Base-by-base conservation (phyloP, 1,140 invertebrate species). In the Pseudomyrmex sp. region DNA sequence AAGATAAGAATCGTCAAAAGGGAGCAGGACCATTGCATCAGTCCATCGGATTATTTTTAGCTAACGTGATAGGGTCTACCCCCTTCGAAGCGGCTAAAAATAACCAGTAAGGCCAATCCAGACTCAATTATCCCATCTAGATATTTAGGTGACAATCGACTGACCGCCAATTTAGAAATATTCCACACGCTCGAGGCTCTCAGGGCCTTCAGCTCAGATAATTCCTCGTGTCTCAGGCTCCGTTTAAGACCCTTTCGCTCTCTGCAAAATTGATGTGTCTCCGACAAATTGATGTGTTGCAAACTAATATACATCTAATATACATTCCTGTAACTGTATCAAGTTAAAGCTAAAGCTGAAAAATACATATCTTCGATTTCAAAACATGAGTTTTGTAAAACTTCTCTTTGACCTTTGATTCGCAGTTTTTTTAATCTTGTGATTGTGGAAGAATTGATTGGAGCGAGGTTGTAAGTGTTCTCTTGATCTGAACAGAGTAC, bases 111-210 rank as follows among this genome's bases (percentile, higher is more conserved):
- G 92, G 89, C 91, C 93, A 94, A 94, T 94, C 91, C 92, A 91
- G 83, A 83, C 89, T 90, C 93, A 93, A 94, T 94, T 93, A 93
- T 93, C 91, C 90, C 90, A 94, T 94, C 92, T 92, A 93, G 89
- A 91, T 93, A 93, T 94, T 94, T 93, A 93, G 92, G 91, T 94
- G 91, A 93, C 91, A 93, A 94, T 93, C 93, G 91, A 88, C 90
- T 88, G 88, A 92, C 87, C 90, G 92, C 86, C 93, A 94, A 93
- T 94, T 94, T 93, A 93, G 91, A 93, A 93, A 93, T 92, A 93
- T 94, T 93, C 92, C 90, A 89, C 87, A 87, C 89, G 87, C 84
- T 91, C 86, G 68, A 86, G 50, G 68, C 69, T 35, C 35, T 35
- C 84, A 68, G 85, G 73, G 72, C 76, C 77, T 84, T 88, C 76